Base-by-base conservation (phyloP, 1,140 invertebrate species). In the Eurosta solidaginis region DNA sequence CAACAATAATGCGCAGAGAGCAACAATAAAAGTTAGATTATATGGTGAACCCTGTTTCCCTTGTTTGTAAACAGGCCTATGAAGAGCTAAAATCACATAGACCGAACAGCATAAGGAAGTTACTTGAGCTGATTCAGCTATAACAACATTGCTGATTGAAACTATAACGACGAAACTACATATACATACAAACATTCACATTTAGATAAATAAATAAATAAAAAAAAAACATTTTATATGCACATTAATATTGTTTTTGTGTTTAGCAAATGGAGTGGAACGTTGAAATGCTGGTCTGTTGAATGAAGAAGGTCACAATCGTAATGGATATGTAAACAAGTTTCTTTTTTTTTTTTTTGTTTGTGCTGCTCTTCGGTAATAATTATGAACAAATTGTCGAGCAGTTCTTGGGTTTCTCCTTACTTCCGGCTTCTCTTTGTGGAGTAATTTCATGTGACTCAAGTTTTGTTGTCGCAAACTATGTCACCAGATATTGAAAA, bases 301-400 rank as follows among this genome's bases (percentile, higher is more conserved):
- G 59, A 6, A 27, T 68, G n/a, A n/a, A 68, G 25, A 29, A 14
- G 59, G 59, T 29, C 59, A n/a, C n/a, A 68, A 20, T 68, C 36
- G 59, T 20, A 10, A 12, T 12, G 52, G 52, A 68, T 68, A 17
- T 7, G n/a, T 27, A 47, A 20, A 3, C 59, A 20, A 17, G 54
- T 63, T n/a, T 17, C 17, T 29, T 27, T 33, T 25, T 63, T 33
- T 17, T 1, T 68, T 33, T 6, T 22, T 17, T 10, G 6, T 52
- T 49, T 22, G 1, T 27, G 10, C 25, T 10, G 14, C 25, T 20
- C 33, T 9, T n/a, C 40, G 59, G 33, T n/a, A 47, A 3, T 33
- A 68, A 68, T 68, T 68, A 68, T 68, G 59, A 68, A 68, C 40
- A 17, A 14, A 9, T 36, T 68, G 59, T 68, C n/a, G n/a, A n/a